Evolutionary conservation across 2,797 vertebrate species (phyloP), one percentile per base, ranked within the genome.

Genomic region (Luscinia luscinia): DNA sequence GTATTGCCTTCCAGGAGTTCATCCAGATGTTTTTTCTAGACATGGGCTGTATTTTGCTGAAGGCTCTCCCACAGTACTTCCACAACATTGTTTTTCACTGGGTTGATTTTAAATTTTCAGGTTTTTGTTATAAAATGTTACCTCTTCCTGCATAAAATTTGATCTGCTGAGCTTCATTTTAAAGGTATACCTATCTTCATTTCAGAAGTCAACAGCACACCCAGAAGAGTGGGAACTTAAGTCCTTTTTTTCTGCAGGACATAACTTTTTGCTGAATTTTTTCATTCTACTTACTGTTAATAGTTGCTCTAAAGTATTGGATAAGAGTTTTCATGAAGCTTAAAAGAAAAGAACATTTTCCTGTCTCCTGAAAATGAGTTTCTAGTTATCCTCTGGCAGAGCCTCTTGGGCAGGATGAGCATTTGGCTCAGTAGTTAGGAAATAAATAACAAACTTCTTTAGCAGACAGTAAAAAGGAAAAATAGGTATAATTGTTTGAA

Each of bases 101-200:
- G 63, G 63, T 94, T 19, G 2, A 84, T 94, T 92, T 89, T 93
- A 81, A 90, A 32, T 93, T 90, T 61, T 93, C 67, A 54, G 84
- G 67, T 84, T 93, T 41, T 34, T 95, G n/a, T 34, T 94, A 66
- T 11, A 54, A 75, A 69, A 85, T 46, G 21, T 67, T 93, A 59
- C 12, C 59, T 30, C 55, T 93, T 78, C 80, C 63, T 92, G 70
- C 74, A 66, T 89, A 51, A 75, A 86, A 86, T 85, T 89, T 87
- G 52, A 63, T 90, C 57, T 74, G 30, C 76, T 86, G 69, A 84
- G 64, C 45, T 94, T 90, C 22, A 36, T 84, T 89, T 69, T 79
- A 21, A 72, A 67, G 30, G 22, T 57, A 0, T 57, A 22, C 70
- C 22, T 75, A 15, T 49, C 52, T 88, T 64, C 11, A 19, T 91